Evolutionary conservation across 2,797 vertebrate genomes (phyloP).

Genomic region (Sebastes vulpes): DNA sequence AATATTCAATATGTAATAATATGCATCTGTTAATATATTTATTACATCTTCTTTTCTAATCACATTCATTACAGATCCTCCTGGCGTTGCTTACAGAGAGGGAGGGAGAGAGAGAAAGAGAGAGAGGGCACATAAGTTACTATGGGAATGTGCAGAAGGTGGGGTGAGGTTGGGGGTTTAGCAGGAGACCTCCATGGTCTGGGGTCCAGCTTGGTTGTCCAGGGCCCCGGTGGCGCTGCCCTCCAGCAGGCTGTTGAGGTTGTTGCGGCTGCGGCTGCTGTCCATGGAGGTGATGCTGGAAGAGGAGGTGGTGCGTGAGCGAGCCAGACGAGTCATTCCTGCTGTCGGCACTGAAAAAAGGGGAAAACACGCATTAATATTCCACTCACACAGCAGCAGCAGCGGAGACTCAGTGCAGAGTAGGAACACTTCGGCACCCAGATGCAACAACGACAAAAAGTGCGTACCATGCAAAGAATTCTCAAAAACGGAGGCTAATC

Average conservation of each 20-base stretch:
- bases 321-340: constrained; percentile 93
- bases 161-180: constrained; percentile 71
- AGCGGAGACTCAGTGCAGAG: not conserved
- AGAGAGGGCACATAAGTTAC: constrained; percentile 72
- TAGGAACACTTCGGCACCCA: constrained; percentile 14
- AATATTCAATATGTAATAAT: constrained; percentile 74
- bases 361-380: constrained; percentile 32
- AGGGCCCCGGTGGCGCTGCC: constrained; percentile 83
- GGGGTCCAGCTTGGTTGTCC: constrained; percentile 88
- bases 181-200: constrained; percentile 98
- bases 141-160: constrained; percentile 44
- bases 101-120: constrained; percentile 8
- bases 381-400: constrained; percentile 16
- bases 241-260: constrained; percentile 91
- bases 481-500: constrained; percentile 28
- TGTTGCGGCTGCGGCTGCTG: constrained; percentile 90
- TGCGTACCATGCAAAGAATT: constrained; percentile 72
- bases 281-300: constrained; percentile 94
- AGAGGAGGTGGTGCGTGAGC: constrained; percentile 94
- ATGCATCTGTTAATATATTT: constrained; percentile 80
- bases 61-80: constrained; percentile 75
- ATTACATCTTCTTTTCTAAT: constrained; percentile 79
- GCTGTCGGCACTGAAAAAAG: constrained; percentile 90
- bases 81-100: constrained; percentile 43
- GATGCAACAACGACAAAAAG: constrained; percentile 14